Percentiles rank a stretch among this genome's conserved stretches.
Evolutionary conservation across 2,888 invertebrate genomes (phyloP).

Genomic region (Coecobrya sp.): DNA sequence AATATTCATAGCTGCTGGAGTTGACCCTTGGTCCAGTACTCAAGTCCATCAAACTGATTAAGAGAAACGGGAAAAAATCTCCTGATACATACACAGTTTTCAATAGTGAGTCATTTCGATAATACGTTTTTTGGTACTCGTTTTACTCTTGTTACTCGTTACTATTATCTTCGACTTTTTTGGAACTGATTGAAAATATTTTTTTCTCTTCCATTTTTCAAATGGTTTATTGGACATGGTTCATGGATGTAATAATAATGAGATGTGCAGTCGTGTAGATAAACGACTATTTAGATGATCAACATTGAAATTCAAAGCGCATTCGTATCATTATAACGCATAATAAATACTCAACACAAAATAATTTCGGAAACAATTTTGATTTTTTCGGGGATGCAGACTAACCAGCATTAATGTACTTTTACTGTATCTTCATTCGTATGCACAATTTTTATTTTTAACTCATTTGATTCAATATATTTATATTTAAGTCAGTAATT

Average conservation of each 20-base stretch:
- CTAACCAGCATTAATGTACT: no score
- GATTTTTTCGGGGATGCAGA: no score
- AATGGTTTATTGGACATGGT: conserved; percentile 57
- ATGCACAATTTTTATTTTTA: neutral
- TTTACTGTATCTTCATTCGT: neutral
- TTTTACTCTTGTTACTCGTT: conserved; percentile 32
- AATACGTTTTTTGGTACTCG: neutral
- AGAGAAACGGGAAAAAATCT: conserved; percentile 41
- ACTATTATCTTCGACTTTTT: neutral
- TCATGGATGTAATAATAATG: conserved; percentile 73
- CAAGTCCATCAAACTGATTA: conserved; percentile 71
- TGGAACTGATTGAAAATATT: conserved; percentile 60
- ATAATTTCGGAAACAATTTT: no score
- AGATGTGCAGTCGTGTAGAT: conserved; percentile 58
- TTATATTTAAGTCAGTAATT: no score
- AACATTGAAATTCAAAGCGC: conserved; percentile 72
- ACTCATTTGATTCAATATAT: neutral
- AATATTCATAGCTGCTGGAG: neutral
- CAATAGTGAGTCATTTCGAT: conserved; percentile 38
- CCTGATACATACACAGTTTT: neutral
- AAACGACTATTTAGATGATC: conserved; percentile 61
- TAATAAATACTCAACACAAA: neutral
- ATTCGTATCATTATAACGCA: conserved; percentile 42
- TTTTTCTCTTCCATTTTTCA: conserved; percentile 3
- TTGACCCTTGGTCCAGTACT: conserved; percentile 62